These are phyloP conservation scores for Tyrannus savana DNA, from an alignment of 2,113 vertebrate genomes.

Conservation along the genomic window DNA sequence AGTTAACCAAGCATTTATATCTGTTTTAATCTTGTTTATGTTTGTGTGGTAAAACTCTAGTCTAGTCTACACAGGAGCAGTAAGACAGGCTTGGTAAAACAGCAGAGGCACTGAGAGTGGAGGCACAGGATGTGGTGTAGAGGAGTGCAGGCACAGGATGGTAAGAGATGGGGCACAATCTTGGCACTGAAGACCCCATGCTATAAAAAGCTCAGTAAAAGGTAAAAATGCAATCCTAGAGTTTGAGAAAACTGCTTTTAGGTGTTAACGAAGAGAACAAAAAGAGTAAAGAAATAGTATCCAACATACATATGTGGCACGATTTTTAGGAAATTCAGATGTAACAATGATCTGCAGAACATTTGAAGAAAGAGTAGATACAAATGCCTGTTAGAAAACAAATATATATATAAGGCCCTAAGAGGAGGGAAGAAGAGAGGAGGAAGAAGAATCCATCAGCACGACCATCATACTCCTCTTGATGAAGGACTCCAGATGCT, in stretches of 20 bases:
- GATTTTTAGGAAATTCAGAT: background rate
- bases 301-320: background rate
- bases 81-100: background rate
- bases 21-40: background rate
- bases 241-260: background rate
- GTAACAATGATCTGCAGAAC: background rate
- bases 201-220: background rate
- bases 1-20: background rate
- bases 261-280: background rate
- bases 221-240: background rate
- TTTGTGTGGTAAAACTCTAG: background rate
- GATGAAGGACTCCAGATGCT: background rate
- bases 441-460: background rate
- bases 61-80: background rate
- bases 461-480: background rate
- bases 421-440: background rate
- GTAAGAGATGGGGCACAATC: background rate
- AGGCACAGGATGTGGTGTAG: background rate
- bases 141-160: background rate
- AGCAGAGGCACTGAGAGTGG: background rate
- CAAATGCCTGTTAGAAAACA: background rate
- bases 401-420: background rate
- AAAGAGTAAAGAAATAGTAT: background rate
- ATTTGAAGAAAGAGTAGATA: background rate
- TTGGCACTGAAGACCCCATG: background rate